phyloP scores from a whole-genome alignment of 2,797 vertebrate species.

The Brachyrhaphis roseni region DNA sequence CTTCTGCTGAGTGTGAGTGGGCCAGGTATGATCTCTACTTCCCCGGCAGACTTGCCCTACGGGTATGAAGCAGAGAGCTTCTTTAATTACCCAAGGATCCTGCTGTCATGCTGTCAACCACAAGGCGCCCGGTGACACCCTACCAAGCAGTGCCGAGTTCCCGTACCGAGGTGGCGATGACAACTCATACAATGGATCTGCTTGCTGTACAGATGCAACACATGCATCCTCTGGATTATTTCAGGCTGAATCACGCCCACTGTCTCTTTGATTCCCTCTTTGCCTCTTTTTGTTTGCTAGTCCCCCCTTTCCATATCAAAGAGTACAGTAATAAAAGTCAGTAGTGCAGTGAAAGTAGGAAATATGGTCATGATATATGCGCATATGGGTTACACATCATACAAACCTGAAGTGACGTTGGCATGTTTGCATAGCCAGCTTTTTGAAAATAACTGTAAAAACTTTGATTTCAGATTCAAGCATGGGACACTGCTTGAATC shows the following conservation, averaged over 20 bases:
- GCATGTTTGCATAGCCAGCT: slow-evolving; percentile 14
- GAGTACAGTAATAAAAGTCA: slow-evolving; percentile 34
- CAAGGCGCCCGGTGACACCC: slow-evolving; percentile 54
- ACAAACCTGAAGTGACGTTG: slow-evolving; percentile 11
- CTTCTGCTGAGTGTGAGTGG: slow-evolving; percentile 44
- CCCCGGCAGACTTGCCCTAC: slow-evolving; percentile 62
- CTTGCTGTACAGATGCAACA: slow-evolving; percentile 59
- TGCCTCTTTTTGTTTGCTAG: slow-evolving; percentile 58
- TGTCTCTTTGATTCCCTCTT: slow-evolving; percentile 61
- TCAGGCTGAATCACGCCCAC: slow-evolving; percentile 59
- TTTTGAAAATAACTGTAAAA: slow-evolving; percentile 3
- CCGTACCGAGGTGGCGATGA: slow-evolving; percentile 52
- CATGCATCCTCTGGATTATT: slow-evolving; percentile 58
- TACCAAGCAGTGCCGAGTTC: slow-evolving; percentile 45
- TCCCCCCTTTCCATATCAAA: slow-evolving; percentile 52
- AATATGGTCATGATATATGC: slow-evolving; percentile 4
- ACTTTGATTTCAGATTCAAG: slow-evolving; percentile 3
- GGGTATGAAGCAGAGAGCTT: slow-evolving; percentile 70
- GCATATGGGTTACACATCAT: slow-evolving; percentile 1
- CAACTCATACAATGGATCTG: slow-evolving; percentile 68
- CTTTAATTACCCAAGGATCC: slow-evolving; percentile 83
- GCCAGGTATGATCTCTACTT: slow-evolving; percentile 66
- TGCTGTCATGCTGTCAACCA: slow-evolving; percentile 76
- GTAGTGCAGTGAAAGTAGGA: slow-evolving; percentile 32
- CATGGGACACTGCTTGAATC: background rate